Evolutionary conservation across 2,888 invertebrate genomes (phyloP).

Genomic region (Agapostemon virescens): DNA sequence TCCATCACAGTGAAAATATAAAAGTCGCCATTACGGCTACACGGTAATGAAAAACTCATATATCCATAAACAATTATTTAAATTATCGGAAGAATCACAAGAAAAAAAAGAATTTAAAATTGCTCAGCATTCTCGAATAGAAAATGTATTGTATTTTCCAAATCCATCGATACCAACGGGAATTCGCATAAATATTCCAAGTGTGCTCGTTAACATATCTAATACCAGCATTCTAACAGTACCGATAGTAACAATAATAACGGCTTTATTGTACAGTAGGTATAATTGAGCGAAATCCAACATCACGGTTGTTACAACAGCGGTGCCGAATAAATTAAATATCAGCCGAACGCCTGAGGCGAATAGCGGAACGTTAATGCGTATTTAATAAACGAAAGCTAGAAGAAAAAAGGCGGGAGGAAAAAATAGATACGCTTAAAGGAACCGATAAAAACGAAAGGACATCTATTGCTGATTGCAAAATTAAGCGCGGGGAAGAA

Average conservation of each 20-base stretch:
- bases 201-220: neutral
- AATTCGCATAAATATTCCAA: neutral
- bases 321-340: neutral
- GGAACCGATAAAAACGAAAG: neutral
- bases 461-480: neutral
- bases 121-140: no score
- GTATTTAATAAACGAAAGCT: neutral
- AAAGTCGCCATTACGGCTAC: no score
- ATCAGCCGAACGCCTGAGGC: neutral
- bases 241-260: constrained; percentile 1
- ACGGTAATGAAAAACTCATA: no score
- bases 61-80: neutral
- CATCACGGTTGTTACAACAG: neutral
- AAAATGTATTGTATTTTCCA: neutral
- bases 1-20: neutral
- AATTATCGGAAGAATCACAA: neutral
- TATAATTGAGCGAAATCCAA: no score
- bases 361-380: neutral
- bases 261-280: neutral
- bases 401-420: neutral
- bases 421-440: neutral
- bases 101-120: neutral
- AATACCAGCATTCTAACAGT: neutral
- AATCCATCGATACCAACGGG: neutral
- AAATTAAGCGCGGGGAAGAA: neutral